Percentiles rank a stretch among this genome's conserved stretches.
Evolutionary conservation across 2,113 vertebrate species (phyloP).

Genomic region (Heptranchias perlo): DNA sequence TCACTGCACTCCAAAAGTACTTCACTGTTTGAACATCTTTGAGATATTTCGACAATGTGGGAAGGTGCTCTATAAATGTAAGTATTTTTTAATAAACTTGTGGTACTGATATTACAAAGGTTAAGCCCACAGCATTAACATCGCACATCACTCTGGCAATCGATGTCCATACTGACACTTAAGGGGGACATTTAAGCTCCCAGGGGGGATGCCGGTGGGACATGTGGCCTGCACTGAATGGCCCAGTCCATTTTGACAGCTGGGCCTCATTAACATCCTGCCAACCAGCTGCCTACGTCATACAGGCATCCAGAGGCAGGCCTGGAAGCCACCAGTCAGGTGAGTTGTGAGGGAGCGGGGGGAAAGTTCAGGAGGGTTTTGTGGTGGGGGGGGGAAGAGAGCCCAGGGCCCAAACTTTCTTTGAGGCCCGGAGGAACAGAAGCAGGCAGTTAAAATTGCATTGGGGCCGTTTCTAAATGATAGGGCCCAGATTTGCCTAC

Average conservation of each 20-base stretch:
- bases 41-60: background rate
- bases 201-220: background rate
- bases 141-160: too few relatives aligned
- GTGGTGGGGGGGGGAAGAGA: background rate
- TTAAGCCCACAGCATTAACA: too few relatives aligned
- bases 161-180: too few relatives aligned
- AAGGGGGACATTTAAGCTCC: background rate
- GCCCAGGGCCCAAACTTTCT: background rate
- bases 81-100: background rate
- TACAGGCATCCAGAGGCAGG: too few relatives aligned
- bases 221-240: too few relatives aligned
- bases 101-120: background rate
- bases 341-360: too few relatives aligned
- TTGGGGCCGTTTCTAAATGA: background rate
- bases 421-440: background rate
- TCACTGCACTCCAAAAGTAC: background rate
- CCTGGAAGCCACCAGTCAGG: too few relatives aligned
- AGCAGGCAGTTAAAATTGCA: background rate
- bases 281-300: too few relatives aligned
- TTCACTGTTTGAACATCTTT: background rate
- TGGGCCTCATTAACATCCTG: too few relatives aligned
- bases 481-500: too few relatives aligned
- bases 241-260: background rate
- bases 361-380: too few relatives aligned
- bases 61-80: background rate